A percentile compares a stretch with the other conserved stretches of the same genome.
phyloP scores from a whole-genome alignment of 2,888 invertebrate species.

The Nycteola revayana region DNA sequence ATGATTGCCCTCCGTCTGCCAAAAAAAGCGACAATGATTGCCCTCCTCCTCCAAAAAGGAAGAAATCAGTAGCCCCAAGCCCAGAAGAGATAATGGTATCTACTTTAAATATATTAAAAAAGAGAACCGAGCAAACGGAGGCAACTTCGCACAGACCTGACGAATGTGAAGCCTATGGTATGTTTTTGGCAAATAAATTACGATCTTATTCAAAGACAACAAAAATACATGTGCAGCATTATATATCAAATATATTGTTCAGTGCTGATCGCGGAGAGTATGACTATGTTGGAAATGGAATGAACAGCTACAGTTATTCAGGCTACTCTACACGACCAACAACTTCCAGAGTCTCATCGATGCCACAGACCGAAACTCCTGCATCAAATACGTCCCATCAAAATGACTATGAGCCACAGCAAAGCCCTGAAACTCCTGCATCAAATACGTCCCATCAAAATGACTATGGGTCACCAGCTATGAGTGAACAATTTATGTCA shows the following conservation, averaged over 20 bases:
- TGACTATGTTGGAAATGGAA: constrained; percentile 11
- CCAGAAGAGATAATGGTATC: constrained; percentile 18
- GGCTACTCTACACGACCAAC: constrained; percentile 15
- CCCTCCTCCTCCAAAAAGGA: constrained; percentile 8
- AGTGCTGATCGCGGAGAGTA: constrained; percentile 25
- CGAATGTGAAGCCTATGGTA: constrained; percentile 20
- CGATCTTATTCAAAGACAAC: constrained; percentile 19
- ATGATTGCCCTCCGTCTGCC: constrained; percentile 10
- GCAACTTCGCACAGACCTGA: constrained; percentile 16
- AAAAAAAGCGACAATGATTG: constrained; percentile 9
- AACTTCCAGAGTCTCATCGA: constrained; percentile 11
- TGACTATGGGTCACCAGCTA: constrained; percentile 17
- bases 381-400: constrained; percentile 21
- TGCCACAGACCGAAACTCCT: constrained; percentile 16
- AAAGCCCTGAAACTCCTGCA: constrained; percentile 16
- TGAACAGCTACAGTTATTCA: constrained; percentile 9
- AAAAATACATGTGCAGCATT: constrained; percentile 18
- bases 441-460: constrained; percentile 20
- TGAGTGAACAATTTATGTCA: constrained; percentile 17
- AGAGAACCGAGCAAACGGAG: constrained; percentile 18
- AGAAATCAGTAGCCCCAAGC: constrained; percentile 16
- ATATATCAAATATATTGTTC: constrained; percentile 26
- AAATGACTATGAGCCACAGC: constrained; percentile 6
- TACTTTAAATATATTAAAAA: constrained; percentile 15
- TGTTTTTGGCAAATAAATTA: constrained; percentile 17